Percentiles rank a stretch among this genome's conserved stretches.
These are phyloP conservation scores for Melinopterus prodromus DNA, from an alignment of 2,888 invertebrate species.

Conservation along the genomic window DNA sequence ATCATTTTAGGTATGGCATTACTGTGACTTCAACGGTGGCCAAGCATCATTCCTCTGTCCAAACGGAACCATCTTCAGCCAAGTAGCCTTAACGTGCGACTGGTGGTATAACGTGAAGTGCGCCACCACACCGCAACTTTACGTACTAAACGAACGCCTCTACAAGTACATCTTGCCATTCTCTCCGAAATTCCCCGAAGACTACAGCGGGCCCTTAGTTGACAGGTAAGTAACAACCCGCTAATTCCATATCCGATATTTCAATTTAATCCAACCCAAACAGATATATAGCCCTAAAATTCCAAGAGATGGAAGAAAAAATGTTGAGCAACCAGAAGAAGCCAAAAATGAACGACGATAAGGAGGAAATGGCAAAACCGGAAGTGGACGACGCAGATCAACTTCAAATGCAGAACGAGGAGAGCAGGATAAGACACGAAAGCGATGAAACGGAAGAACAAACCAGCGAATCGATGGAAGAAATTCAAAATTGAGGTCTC, in stretches of 20 bases:
- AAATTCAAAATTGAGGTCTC: background rate
- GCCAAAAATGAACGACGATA: slow-evolving; percentile 53
- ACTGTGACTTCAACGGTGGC: slow-evolving; percentile 89
- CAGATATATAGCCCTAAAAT: slow-evolving; percentile 83
- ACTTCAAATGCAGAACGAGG: slow-evolving; percentile 38
- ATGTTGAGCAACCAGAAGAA: slow-evolving; percentile 73
- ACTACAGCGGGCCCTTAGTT: slow-evolving; percentile 87
- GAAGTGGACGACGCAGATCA: slow-evolving; percentile 46
- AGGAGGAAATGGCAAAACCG: slow-evolving; percentile 42
- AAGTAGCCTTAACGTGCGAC: slow-evolving; percentile 87
- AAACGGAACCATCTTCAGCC: slow-evolving; percentile 90
- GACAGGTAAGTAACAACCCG: slow-evolving; percentile 68
- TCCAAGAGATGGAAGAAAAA: slow-evolving; percentile 87
- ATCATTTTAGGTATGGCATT: slow-evolving; percentile 82
- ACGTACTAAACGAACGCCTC: slow-evolving; percentile 86
- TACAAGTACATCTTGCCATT: slow-evolving; percentile 89
- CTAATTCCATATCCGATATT: background rate
- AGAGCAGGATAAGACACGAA: slow-evolving; percentile 30
- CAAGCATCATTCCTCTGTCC: slow-evolving; percentile 91
- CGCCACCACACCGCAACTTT: slow-evolving; percentile 82
- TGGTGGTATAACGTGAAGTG: slow-evolving; percentile 95
- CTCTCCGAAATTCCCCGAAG: slow-evolving; percentile 89
- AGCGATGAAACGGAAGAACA: slow-evolving; percentile 15
- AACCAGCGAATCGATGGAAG: background rate
- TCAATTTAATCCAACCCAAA: no score